phyloP scores from a whole-genome alignment of 2,888 invertebrate genomes.

The Rhagonycha lutea region DNA sequence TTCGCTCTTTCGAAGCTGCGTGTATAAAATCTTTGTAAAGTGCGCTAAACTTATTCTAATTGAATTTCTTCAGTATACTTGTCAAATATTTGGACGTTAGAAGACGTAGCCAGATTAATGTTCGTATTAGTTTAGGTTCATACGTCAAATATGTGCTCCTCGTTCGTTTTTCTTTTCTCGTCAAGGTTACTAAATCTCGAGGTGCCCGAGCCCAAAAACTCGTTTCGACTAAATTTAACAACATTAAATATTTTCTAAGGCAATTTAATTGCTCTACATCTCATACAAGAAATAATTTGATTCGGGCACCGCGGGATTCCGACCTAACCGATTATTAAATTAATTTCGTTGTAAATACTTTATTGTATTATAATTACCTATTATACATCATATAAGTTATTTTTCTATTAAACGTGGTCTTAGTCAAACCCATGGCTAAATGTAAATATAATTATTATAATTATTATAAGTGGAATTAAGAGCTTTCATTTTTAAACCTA shows the following conservation, averaged over 20 bases:
- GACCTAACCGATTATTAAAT: slow-evolving; percentile 41
- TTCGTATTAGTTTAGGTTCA: slow-evolving; percentile 47
- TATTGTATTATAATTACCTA: slow-evolving; percentile 55
- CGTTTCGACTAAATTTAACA: slow-evolving; percentile 30
- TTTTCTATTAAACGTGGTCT: slow-evolving; percentile 56
- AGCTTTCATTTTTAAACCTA: slow-evolving; percentile 15
- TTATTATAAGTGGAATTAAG: slow-evolving; percentile 49
- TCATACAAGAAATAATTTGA: slow-evolving; percentile 37
- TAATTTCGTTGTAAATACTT: slow-evolving; percentile 54
- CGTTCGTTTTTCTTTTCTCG: slow-evolving; percentile 38
- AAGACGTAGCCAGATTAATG: slow-evolving; percentile 46
- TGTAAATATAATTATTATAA: slow-evolving; percentile 56
- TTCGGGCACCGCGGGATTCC: slow-evolving; percentile 30
- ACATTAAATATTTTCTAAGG: slow-evolving; percentile 29
- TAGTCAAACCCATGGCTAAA: slow-evolving; percentile 54
- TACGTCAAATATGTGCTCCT: slow-evolving; percentile 45
- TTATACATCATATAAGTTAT: slow-evolving; percentile 56
- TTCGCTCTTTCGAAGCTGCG: slow-evolving; percentile 30
- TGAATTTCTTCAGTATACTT: slow-evolving; percentile 47
- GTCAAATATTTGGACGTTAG: slow-evolving; percentile 48
- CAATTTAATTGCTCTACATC: slow-evolving; percentile 33
- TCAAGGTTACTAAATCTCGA: slow-evolving; percentile 39
- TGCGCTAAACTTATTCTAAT: slow-evolving; percentile 32
- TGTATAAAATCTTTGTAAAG: slow-evolving; percentile 36
- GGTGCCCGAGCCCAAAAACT: slow-evolving; percentile 35